These are phyloP conservation scores for Philhelius pedissequus DNA, from an alignment of 2,888 invertebrate species.

Conservation along the genomic window DNA sequence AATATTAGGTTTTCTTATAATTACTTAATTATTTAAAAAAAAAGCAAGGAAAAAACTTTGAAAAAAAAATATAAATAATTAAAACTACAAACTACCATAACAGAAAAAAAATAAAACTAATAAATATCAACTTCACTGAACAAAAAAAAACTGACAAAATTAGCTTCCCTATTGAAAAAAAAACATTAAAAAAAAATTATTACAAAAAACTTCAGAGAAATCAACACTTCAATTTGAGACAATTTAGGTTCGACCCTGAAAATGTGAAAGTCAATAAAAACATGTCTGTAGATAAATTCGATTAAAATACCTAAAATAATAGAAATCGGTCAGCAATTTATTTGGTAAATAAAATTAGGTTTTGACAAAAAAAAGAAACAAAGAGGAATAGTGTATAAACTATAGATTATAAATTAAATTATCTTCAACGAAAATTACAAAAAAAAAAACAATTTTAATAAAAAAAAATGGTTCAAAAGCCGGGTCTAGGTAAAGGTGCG, in stretches of 20 bases:
- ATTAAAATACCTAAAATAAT: background rate
- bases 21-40: constrained; percentile 18
- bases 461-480: constrained; percentile 19
- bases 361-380: background rate
- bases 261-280: background rate
- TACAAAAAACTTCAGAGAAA: background rate
- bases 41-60: background rate
- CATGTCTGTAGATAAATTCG: constrained; percentile 10
- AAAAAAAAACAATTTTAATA: background rate
- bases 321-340: background rate
- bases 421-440: constrained; percentile 35
- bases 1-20: constrained; percentile 67
- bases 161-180: constrained; percentile 31
- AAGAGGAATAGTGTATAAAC: constrained; percentile 15
- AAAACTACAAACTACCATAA: constrained; percentile 37
- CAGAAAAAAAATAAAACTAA: background rate
- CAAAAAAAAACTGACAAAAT: background rate
- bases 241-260: background rate
- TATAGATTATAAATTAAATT: constrained; percentile 12
- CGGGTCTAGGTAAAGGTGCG: constrained; percentile 40
- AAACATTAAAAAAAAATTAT: background rate
- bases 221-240: background rate
- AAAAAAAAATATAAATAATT: constrained; percentile 1
- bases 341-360: background rate
- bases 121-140: constrained; percentile 34